Percentiles rank a stretch among this genome's conserved stretches.
Conservation (phyloP, 1,140 invertebrate genomes). For the Eupeodes corollae region DNA sequence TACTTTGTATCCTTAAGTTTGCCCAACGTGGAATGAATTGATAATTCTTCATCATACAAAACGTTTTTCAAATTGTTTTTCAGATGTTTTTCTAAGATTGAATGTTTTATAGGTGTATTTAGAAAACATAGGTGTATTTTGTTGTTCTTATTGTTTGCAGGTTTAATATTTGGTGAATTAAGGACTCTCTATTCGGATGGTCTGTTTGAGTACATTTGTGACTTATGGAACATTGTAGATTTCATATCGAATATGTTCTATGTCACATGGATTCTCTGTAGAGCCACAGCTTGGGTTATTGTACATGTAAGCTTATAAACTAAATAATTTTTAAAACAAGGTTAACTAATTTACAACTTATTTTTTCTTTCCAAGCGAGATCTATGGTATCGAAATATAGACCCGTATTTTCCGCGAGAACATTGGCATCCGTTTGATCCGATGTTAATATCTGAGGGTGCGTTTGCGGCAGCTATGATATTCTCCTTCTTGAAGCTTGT, state of each 20-base stretch:
- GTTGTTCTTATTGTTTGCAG: slow-evolving; percentile 44
- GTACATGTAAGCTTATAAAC: slow-evolving; percentile 50
- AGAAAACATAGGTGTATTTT: not conserved
- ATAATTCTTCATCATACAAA: no score
- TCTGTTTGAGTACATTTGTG: slow-evolving; percentile 76
- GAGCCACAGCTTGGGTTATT: slow-evolving; percentile 61
- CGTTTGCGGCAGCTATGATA: slow-evolving; percentile 90
- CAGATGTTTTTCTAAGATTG: not conserved
- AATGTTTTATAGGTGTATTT: slow-evolving; percentile 2
- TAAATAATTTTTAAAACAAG: not conserved
- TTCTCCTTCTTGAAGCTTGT: slow-evolving; percentile 89
- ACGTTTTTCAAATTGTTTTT: no score
- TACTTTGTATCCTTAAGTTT: not conserved
- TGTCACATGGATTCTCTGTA: slow-evolving; percentile 77
- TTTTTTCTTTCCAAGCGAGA: slow-evolving; percentile 47
- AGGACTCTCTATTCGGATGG: slow-evolving; percentile 78
- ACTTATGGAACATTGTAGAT: slow-evolving; percentile 96
- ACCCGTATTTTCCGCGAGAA: slow-evolving; percentile 74
- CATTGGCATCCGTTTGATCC: slow-evolving; percentile 90
- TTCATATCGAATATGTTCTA: slow-evolving; percentile 92
- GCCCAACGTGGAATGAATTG: no score
- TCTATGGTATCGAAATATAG: slow-evolving; percentile 48
- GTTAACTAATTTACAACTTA: not conserved
- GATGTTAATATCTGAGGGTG: slow-evolving; percentile 84
- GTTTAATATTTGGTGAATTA: slow-evolving; percentile 82